Evolutionary conservation across 2,797 vertebrate genomes (phyloP).

Genomic region (Potorous gilbertii): DNA sequence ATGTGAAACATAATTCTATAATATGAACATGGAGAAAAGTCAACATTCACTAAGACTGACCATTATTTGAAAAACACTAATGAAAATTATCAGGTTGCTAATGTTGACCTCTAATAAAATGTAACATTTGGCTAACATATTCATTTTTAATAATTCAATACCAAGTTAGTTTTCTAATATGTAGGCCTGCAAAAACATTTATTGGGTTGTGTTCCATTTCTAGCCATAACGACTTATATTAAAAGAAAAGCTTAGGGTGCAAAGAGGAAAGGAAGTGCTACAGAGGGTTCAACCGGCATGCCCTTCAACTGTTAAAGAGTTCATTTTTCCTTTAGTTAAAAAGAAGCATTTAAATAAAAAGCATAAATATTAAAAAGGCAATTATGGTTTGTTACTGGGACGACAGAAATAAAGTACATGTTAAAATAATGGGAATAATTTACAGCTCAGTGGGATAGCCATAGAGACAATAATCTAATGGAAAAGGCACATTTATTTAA

Average conservation of each 20-base stretch:
- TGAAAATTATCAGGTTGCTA: constrained; percentile 36
- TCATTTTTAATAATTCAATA: constrained; percentile 48
- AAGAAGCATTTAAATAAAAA: constrained; percentile 74
- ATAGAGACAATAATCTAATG: constrained; percentile 69
- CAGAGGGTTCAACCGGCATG: constrained; percentile 59
- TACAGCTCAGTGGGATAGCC: constrained; percentile 75
- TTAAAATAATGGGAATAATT: constrained; percentile 82
- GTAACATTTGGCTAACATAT: constrained; percentile 16
- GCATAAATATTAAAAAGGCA: constrained; percentile 79
- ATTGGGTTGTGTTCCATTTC: constrained; percentile 27
- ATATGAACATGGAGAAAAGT: not conserved
- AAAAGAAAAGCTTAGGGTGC: constrained; percentile 29
- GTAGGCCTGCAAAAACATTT: constrained; percentile 40
- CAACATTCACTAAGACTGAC: constrained; percentile 36
- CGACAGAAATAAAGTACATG: constrained; percentile 79
- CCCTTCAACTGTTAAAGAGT: constrained; percentile 68
- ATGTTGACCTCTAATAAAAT: constrained; percentile 31
- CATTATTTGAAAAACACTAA: constrained; percentile 21
- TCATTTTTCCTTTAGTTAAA: constrained; percentile 76
- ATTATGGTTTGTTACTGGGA: constrained; percentile 79
- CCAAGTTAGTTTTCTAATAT: not conserved
- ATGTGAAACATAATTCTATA: not conserved
- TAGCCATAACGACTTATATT: constrained; percentile 16
- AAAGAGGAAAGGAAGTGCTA: constrained; percentile 54
- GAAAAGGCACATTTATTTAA: constrained; percentile 71